Conservation (phyloP, 1,140 invertebrate genomes). For the Atta cephalotes region DNA sequence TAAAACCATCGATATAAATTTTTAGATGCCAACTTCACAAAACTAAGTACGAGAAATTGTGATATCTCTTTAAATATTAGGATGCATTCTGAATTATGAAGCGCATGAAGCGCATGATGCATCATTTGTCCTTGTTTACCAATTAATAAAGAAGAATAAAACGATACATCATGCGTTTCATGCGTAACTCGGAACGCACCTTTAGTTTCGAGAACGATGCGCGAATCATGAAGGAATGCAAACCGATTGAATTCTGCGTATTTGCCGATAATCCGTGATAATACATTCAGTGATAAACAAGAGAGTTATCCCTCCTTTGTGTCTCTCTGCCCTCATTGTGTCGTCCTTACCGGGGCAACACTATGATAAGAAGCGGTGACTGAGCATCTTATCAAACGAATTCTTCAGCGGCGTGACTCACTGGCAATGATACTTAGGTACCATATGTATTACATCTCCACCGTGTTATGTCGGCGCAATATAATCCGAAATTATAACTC, state of each 20-base stretch:
- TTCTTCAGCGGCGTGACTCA: constrained; percentile 67
- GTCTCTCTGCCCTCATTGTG: background rate
- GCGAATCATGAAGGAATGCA: constrained; percentile 31
- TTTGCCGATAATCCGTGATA: constrained; percentile 28
- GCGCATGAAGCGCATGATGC: too few relatives aligned
- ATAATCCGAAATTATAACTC: constrained; percentile 71
- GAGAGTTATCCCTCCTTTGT: background rate
- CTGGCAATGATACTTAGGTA: background rate
- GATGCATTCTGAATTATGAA: too few relatives aligned
- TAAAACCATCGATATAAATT: too few relatives aligned
- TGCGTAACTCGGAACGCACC: too few relatives aligned
- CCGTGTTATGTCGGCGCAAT: constrained; percentile 26
- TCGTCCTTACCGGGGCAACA: background rate
- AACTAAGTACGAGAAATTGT: too few relatives aligned
- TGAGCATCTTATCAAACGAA: constrained; percentile 60
- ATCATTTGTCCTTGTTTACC: too few relatives aligned
- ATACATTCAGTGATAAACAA: constrained; percentile 8
- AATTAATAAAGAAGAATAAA: too few relatives aligned
- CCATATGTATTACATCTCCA: background rate
- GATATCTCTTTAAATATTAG: too few relatives aligned
- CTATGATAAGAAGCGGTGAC: constrained; percentile 56
- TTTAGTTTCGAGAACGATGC: background rate
- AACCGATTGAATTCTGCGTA: constrained; percentile 51
- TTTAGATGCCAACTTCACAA: too few relatives aligned
- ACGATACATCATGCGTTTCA: too few relatives aligned